Evolutionary conservation across 2,797 vertebrate species (phyloP).

Genomic region (Florisuga fusca): DNA sequence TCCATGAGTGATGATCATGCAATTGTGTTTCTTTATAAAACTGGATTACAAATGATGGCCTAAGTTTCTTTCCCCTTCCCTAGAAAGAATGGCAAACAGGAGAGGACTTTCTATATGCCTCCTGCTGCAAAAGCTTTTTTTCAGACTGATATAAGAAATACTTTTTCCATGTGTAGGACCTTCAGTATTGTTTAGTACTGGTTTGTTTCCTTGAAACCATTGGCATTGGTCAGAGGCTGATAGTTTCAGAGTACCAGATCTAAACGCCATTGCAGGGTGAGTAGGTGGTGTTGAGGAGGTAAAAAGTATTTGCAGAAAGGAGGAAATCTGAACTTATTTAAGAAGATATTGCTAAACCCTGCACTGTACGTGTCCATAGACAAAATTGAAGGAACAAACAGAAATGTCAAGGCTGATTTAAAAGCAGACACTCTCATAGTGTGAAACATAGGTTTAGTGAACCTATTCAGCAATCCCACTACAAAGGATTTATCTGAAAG

Average conservation of each 20-base stretch:
- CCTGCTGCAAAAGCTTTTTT: neutral
- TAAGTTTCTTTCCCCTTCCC: neutral
- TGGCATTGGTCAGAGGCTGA: neutral
- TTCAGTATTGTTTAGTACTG: neutral
- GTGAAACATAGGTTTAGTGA: neutral
- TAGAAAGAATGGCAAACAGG: neutral
- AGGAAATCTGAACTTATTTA: neutral
- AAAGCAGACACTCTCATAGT: neutral
- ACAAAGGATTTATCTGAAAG: no score
- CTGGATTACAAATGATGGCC: neutral
- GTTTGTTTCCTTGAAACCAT: neutral
- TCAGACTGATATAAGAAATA: neutral
- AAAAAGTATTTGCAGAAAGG: neutral
- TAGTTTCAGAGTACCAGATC: neutral
- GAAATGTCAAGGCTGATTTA: neutral
- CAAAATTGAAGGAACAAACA: neutral
- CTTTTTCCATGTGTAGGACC: rapidly evolving
- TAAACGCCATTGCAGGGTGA: neutral
- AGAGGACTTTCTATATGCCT: neutral
- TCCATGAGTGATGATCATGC: rapidly evolving
- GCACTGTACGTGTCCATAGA: neutral
- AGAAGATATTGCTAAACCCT: neutral
- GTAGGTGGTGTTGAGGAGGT: neutral
- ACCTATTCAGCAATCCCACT: no score
- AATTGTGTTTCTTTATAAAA: neutral